phyloP scores from a whole-genome alignment of 2,888 invertebrate genomes.

The Deilephila elpenor region DNA sequence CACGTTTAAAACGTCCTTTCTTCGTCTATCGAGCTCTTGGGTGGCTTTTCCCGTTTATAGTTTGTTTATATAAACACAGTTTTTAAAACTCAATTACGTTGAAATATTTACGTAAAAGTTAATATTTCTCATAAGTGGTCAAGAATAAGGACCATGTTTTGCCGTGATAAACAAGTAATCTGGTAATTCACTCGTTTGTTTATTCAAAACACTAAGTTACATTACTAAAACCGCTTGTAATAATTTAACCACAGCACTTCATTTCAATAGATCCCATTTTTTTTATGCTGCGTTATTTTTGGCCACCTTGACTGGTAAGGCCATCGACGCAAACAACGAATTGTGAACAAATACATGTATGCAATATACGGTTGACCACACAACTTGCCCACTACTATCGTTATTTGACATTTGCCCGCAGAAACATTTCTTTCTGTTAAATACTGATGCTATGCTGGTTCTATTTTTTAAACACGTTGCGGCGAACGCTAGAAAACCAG shows the following conservation, averaged over 20 bases:
- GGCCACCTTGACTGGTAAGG: slow-evolving; percentile 61
- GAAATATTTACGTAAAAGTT: no score
- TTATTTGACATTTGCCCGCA: slow-evolving; percentile 21
- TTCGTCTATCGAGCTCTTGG: no score
- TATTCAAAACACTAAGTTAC: not conserved
- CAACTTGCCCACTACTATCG: slow-evolving; percentile 42
- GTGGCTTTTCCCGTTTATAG: no score
- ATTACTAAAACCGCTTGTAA: not conserved
- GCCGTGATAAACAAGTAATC: no score
- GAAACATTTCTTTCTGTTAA: slow-evolving; percentile 45
- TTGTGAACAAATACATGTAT: slow-evolving; percentile 61
- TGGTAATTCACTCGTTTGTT: not conserved
- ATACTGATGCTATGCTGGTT: slow-evolving; percentile 7
- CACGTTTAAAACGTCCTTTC: no score
- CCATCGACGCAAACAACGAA: slow-evolving; percentile 64
- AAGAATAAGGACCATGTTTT: no score
- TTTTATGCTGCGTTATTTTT: slow-evolving; percentile 49
- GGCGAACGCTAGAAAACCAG: slow-evolving; percentile 44
- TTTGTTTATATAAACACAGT: no score
- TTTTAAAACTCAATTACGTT: no score
- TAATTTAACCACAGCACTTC: not conserved
- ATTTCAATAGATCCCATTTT: slow-evolving; percentile 4
- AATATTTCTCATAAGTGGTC: no score
- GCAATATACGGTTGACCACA: slow-evolving; percentile 72
- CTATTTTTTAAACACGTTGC: slow-evolving; percentile 5